These are phyloP conservation scores for Martes martes DNA, from an alignment of 2,113 vertebrate genomes.

Conservation along the genomic window DNA sequence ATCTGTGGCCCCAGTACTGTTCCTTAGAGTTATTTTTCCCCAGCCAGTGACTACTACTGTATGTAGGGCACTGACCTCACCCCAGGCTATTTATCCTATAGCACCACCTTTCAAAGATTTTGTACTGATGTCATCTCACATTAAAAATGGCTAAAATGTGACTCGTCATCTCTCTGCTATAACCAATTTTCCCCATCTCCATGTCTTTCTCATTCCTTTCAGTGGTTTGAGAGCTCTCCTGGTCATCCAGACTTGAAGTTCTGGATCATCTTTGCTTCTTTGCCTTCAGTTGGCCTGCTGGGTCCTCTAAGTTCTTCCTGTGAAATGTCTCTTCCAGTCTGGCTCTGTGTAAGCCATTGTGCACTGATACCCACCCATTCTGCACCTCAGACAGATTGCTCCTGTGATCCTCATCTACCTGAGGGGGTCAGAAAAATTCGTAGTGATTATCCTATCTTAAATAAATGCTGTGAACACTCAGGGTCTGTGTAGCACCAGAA, in stretches of 20 bases:
- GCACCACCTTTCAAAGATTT: constrained; percentile 33
- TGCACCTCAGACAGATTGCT: background rate
- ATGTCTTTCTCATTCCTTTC: background rate
- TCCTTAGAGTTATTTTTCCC: background rate
- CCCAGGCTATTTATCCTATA: constrained; percentile 42
- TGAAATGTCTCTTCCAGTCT: background rate
- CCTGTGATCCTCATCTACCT: background rate
- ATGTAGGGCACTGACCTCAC: constrained; percentile 8
- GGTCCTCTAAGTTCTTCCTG: background rate
- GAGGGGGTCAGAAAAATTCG: background rate
- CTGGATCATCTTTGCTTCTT: constrained; percentile 2
- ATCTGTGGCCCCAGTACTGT: background rate
- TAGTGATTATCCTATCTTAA: background rate
- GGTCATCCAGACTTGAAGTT: background rate
- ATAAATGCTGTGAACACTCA: background rate
- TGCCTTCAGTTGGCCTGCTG: background rate
- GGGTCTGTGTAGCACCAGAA: background rate
- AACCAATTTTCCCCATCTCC: background rate
- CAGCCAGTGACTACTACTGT: background rate
- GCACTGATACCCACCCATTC: background rate
- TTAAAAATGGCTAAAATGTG: constrained; percentile 48
- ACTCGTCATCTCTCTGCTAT: background rate
- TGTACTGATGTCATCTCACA: constrained; percentile 5
- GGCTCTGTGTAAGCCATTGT: background rate
- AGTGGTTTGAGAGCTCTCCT: background rate